Base-by-base conservation (phyloP, 2,797 vertebrate species). In the Macrochelys suwanniensis region DNA sequence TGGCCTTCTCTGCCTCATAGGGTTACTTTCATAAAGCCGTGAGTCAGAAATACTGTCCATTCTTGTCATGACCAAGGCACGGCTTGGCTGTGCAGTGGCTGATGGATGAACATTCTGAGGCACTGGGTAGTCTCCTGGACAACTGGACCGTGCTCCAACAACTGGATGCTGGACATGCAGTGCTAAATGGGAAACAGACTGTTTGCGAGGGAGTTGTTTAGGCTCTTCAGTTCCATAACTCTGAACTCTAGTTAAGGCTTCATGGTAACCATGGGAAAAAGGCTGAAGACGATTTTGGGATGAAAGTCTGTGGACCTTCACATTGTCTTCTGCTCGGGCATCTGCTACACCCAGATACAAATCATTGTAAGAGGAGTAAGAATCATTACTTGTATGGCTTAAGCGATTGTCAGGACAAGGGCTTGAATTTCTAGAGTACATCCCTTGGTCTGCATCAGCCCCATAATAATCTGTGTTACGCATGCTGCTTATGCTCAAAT, bases 1-100 rank as follows among this genome's bases (percentile, higher is more conserved):
- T 5, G 99, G 99, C 84, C 99, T 96, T 79, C 99, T 99, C 97
- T 99, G 99, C 92, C 99, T 98, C 68, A 99, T 98, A 0, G 99
- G 99, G 96, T 99, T 99, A 97, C 99, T 99, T 92, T 99, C 99
- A 28, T 99, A 99, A 65, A 99, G 99, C 96, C 99, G 98, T 1
- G 99, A 99, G 97, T 99, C 99, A 4, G 99, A 99, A 98, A 99
- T 98, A 85, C 99, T 99, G 98, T 99, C 99, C 99, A 99, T 99
- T 91, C 99, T 98, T 12, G 99, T 99, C 99, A 99, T 99, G 87
- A 99, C 99, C 57, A 99, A 98, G 68, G 99, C 99, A 93, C 99
- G 99, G 71, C 99, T 98, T 85, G 99, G 98, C 93, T 99, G 99
- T 31, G 99, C 97, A 71, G 98, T 97, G 85, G 98, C 96, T 33